Conservation (phyloP, 2,797 vertebrate species). For the Sciurus vulgaris region DNA sequence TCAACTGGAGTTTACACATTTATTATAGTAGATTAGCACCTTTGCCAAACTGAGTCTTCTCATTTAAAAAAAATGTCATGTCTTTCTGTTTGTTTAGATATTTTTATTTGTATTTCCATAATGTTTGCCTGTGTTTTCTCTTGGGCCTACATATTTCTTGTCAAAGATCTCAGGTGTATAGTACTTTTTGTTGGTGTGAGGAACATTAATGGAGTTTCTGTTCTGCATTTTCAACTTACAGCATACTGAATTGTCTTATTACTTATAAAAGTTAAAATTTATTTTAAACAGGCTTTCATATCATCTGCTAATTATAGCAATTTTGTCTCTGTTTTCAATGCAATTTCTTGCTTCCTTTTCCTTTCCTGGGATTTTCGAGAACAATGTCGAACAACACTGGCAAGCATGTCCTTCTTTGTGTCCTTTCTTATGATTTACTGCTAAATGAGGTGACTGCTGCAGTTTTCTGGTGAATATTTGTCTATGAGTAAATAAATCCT, state of each 20-base stretch:
- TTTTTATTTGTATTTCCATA: background rate
- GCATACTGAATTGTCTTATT: background rate
- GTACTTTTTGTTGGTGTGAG: background rate
- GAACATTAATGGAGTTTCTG: background rate
- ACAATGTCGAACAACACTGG: background rate
- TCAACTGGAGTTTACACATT: background rate
- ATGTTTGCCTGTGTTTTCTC: background rate
- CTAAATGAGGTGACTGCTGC: background rate
- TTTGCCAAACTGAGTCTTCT: background rate
- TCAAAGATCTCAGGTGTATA: background rate
- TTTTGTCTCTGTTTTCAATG: background rate
- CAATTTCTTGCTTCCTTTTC: background rate
- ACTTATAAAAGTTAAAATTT: background rate
- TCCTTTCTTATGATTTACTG: background rate
- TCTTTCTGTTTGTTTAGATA: slow-evolving; percentile 2
- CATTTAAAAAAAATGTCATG: background rate
- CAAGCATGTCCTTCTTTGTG: background rate
- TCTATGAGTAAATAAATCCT: background rate
- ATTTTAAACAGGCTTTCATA: slow-evolving; percentile 18
- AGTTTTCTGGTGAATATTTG: background rate
- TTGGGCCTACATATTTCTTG: background rate
- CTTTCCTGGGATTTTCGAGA: background rate
- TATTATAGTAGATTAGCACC: background rate
- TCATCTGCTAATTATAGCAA: background rate
- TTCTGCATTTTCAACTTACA: slow-evolving; percentile 39